A percentile compares a stretch with the other conserved stretches of the same genome.
Conservation (phyloP, 2,113 vertebrate species). For the Zosterops lateralis region DNA sequence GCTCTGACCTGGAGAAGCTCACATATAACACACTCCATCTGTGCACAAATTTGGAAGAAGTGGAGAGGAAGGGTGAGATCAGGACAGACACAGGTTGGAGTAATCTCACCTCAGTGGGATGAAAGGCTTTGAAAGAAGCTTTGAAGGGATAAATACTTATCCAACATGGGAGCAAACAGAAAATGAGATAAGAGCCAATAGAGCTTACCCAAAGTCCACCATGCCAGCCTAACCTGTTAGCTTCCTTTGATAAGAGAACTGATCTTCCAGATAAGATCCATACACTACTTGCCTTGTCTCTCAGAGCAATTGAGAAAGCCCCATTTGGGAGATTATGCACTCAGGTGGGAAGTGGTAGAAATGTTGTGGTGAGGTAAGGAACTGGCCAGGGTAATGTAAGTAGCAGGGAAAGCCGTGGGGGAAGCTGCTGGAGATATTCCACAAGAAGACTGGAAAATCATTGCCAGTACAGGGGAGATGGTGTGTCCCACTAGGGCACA, state of each 20-base stretch:
- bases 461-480: background rate
- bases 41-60: background rate
- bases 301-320: background rate
- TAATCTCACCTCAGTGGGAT: background rate
- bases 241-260: background rate
- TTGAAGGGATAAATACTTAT: constrained; percentile 8
- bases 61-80: background rate
- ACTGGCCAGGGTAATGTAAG: background rate
- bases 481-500: background rate
- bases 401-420: background rate
- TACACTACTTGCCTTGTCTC: background rate
- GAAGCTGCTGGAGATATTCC: background rate
- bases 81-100: background rate
- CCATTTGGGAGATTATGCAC: background rate
- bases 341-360: background rate
- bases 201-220: background rate
- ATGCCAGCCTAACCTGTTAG: constrained; percentile 21
- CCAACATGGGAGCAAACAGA: background rate
- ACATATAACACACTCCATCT: background rate
- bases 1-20: background rate
- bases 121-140: constrained; percentile 21
- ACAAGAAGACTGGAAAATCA: background rate
- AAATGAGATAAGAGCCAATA: constrained; percentile 23
- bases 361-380: background rate
- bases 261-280: background rate